phyloP scores from a whole-genome alignment of 2,888 invertebrate species.

The Pammene aurita region DNA sequence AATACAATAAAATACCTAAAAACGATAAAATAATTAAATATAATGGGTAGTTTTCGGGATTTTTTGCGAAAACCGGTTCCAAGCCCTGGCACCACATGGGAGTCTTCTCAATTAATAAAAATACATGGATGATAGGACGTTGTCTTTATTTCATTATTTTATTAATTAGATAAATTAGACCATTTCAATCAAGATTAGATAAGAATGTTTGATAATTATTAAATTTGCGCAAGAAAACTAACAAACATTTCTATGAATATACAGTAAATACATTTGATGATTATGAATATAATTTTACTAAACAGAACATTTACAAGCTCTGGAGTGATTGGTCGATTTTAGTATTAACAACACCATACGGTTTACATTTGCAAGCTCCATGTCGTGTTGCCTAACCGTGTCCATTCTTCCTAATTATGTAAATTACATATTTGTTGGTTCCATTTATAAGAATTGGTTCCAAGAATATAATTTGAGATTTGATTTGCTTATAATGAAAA shows the following conservation, averaged over 20 bases:
- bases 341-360: conserved; percentile 18
- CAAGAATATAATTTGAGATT: too few species aligned
- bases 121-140: conserved; percentile 10
- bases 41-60: too few species aligned
- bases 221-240: conserved; percentile 48
- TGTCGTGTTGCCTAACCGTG: too few species aligned
- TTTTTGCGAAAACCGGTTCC: too few species aligned
- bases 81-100: too few species aligned
- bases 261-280: conserved; percentile 29
- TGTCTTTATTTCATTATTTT: conserved; percentile 36
- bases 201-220: conserved; percentile 46
- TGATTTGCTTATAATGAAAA: too few species aligned
- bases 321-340: conserved; percentile 35
- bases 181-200: conserved; percentile 35
- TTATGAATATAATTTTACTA: conserved; percentile 29
- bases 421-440: too few species aligned
- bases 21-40: too few species aligned
- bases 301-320: conserved; percentile 39
- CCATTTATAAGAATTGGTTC: too few species aligned
- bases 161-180: conserved; percentile 37
- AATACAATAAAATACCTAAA: too few species aligned
- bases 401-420: too few species aligned
- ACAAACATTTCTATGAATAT: conserved; percentile 34
- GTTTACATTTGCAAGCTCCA: background rate
- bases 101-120: background rate